phyloP scores from a whole-genome alignment of 2,113 vertebrate genomes.

The Scalopus aquaticus region DNA sequence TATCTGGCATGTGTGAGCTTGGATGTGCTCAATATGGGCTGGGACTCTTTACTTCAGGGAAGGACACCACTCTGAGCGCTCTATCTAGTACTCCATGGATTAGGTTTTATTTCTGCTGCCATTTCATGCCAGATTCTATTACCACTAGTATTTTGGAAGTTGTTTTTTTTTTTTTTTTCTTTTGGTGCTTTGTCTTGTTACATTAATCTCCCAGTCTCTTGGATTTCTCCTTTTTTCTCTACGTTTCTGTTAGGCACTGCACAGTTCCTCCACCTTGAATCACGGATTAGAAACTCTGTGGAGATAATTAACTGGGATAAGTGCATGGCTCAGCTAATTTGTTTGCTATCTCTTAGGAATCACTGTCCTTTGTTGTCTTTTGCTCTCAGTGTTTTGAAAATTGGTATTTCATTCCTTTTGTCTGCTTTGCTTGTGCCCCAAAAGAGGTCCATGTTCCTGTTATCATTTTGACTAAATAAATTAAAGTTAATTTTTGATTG shows the following conservation, averaged over 20 bases:
- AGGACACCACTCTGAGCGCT: neutral
- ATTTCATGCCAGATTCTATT: neutral
- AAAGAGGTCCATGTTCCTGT: neutral
- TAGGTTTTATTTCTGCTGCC: neutral
- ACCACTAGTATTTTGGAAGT: neutral
- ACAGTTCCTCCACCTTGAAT: no score
- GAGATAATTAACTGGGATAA: neutral
- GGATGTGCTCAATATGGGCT: neutral
- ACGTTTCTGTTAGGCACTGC: neutral
- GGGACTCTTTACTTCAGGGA: neutral
- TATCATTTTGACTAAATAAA: neutral
- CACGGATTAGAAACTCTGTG: neutral
- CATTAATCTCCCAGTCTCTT: neutral
- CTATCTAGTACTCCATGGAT: no score
- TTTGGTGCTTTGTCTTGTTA: rapidly evolving
- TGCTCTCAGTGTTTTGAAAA: neutral
- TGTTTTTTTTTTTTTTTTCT: neutral
- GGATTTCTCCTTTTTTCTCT: neutral
- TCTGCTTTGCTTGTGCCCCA: neutral
- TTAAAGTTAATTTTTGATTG: neutral
- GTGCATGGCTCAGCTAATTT: neutral
- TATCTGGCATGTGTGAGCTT: neutral
- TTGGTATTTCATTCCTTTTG: neutral
- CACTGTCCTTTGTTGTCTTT: neutral
- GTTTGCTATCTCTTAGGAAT: neutral